Base-by-base conservation (phyloP, 2,888 invertebrate genomes). In the Acheta domesticus region DNA sequence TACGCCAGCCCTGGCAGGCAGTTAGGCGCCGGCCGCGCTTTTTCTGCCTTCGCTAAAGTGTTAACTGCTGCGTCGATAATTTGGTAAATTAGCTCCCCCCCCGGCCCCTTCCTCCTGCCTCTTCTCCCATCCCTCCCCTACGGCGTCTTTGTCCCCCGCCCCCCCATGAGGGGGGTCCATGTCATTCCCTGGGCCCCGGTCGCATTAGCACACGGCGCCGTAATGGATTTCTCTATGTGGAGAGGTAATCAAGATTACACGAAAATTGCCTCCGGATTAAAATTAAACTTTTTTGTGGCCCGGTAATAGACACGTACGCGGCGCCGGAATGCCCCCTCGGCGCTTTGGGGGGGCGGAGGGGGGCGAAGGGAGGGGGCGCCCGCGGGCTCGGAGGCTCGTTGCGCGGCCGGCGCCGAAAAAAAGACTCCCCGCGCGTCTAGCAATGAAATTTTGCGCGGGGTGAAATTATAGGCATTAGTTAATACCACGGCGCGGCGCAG, bases 191-290 rank as follows among this genome's bases (percentile, higher is more conserved):
- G n/a, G 5, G n/a, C 62, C 62, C 62, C 16, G 62, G 16, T 14
- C 14, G 62, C 62, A 62, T 62, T 62, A 62, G 62, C 62, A 19
- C 62, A 14, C 14, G n/a, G 62, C 14, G 16, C 62, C 3, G n/a
- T 62, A 62, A 62, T 62, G 62, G 62, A 62, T 62, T 62, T 62
- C 62, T 62, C 62, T 62, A 62, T 62, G 62, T 62, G 62, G 62
- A 62, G 62, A 62, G 62, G 62, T 62, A 62, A 62, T 62, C 62
- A 62, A 62, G 62, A 62, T 62, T 62, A 62, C 62, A 62, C 62
- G 62, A 62, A 62, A 62, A 62, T 62, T 62, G 62, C 62, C 62
- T 62, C 62, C 62, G 62, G 62, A 62, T 62, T 62, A 62, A 62
- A 62, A 62, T 62, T 62, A 62, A 62, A 62, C 62, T 62, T 62